Evolutionary conservation across 92 coral and sea anemone species (phyloP).

Genomic region (Porites evermanni): DNA sequence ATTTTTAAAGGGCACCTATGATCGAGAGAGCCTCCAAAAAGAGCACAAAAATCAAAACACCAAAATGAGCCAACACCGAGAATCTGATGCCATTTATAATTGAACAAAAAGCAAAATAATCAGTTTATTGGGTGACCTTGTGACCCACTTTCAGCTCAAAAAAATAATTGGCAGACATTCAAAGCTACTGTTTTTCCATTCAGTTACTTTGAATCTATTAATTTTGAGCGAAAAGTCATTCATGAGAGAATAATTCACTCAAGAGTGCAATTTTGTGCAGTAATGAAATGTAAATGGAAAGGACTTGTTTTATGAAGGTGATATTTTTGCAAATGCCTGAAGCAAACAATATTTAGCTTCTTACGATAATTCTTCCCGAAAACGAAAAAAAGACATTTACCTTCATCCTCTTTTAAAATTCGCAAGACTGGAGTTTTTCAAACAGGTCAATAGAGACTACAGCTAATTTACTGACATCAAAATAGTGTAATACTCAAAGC

Average conservation of each 20-base stretch:
- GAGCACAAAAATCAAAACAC: too few relatives aligned
- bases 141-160: too few relatives aligned
- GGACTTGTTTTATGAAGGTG: not conserved
- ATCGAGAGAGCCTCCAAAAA: too few relatives aligned
- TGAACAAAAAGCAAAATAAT: too few relatives aligned
- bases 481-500: not conserved
- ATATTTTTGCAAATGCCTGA: not conserved
- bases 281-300: not conserved
- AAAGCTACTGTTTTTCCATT: not conserved
- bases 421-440: not conserved
- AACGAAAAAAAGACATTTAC: not conserved
- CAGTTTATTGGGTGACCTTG: too few relatives aligned
- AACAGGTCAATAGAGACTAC: not conserved
- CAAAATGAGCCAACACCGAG: too few relatives aligned
- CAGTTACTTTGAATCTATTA: not conserved
- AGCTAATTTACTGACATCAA: slow-evolving; percentile 1
- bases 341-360: not conserved
- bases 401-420: not conserved
- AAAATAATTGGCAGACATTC: too few relatives aligned
- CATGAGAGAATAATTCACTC: not conserved
- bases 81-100: too few relatives aligned
- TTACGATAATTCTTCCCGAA: not conserved
- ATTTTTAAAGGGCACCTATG: too few relatives aligned
- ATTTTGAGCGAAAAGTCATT: not conserved
- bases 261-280: not conserved